Percentiles rank a stretch among this genome's conserved stretches.
phyloP scores from a whole-genome alignment of 2,888 invertebrate genomes.

The Eumacrocentrus americanus region DNA sequence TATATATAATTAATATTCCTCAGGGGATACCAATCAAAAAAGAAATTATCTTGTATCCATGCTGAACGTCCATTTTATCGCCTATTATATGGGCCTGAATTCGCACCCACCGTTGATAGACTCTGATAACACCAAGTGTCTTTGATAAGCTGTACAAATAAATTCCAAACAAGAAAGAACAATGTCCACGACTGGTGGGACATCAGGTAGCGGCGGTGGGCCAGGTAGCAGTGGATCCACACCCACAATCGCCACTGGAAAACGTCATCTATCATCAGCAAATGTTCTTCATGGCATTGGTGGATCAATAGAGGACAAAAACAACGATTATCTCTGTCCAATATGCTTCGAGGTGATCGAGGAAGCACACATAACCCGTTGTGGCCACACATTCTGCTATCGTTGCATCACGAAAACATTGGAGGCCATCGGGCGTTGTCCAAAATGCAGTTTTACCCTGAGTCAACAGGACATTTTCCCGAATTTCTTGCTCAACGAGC shows the following conservation, averaged over 20 bases:
- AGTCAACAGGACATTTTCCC: slow-evolving; percentile 80
- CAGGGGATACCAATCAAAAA: background rate
- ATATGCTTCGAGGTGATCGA: slow-evolving; percentile 89
- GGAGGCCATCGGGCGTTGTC: slow-evolving; percentile 74
- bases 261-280: slow-evolving; percentile 59
- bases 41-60: too few relatives aligned
- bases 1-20: slow-evolving; percentile 1
- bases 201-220: slow-evolving; percentile 41
- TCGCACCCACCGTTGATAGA: background rate
- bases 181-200: slow-evolving; percentile 44
- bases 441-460: slow-evolving; percentile 80
- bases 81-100: too few relatives aligned
- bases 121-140: background rate
- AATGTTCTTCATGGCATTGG: slow-evolving; percentile 69
- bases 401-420: slow-evolving; percentile 77
- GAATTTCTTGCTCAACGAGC: slow-evolving; percentile 83
- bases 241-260: slow-evolving; percentile 61
- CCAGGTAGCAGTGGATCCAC: slow-evolving; percentile 42
- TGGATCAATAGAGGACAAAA: slow-evolving; percentile 72
- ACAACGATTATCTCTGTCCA: slow-evolving; percentile 74
- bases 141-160: background rate
- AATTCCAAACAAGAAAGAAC: background rate
- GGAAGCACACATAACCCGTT: slow-evolving; percentile 89
- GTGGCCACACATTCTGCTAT: slow-evolving; percentile 92
- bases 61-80: too few relatives aligned